Evolutionary conservation across 2,797 vertebrate genomes (phyloP).

Genomic region (Heterohyrax brucei): DNA sequence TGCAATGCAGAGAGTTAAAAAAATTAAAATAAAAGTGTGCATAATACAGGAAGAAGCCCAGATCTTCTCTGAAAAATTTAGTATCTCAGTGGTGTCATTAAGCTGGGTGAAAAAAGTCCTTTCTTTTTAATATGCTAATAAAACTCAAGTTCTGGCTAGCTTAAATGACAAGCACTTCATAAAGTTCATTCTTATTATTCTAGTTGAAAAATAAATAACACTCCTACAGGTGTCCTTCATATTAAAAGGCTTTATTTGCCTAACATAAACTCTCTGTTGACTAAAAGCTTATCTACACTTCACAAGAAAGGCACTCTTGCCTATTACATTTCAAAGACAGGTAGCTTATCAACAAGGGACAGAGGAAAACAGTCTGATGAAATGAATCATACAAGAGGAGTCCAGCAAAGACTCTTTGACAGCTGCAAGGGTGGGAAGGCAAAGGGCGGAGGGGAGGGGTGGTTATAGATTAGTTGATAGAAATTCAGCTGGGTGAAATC

Average conservation of each 20-base stretch:
- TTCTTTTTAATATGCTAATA: conserved; percentile 59
- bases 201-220: conserved; percentile 76
- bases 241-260: conserved; percentile 72
- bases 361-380: conserved; percentile 57
- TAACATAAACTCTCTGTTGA: conserved; percentile 44
- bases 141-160: conserved; percentile 42
- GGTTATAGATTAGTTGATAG: too few relatives aligned
- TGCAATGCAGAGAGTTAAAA: not conserved
- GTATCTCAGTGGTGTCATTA: conserved; percentile 56
- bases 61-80: conserved; percentile 37
- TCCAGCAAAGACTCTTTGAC: not conserved
- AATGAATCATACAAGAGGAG: not conserved
- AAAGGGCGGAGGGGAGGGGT: too few relatives aligned
- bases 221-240: conserved; percentile 69
- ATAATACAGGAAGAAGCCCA: conserved; percentile 29
- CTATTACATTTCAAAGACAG: conserved; percentile 59
- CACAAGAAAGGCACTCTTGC: conserved; percentile 58
- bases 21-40: conserved; percentile 25
- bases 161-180: conserved; percentile 69
- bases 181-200: conserved; percentile 76
- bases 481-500: too few relatives aligned
- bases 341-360: not conserved
- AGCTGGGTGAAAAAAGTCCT: conserved; percentile 32
- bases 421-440: too few relatives aligned
- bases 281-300: conserved; percentile 69